Conservation (phyloP, 2,797 vertebrate species). For the Lutjanus campechanus region DNA sequence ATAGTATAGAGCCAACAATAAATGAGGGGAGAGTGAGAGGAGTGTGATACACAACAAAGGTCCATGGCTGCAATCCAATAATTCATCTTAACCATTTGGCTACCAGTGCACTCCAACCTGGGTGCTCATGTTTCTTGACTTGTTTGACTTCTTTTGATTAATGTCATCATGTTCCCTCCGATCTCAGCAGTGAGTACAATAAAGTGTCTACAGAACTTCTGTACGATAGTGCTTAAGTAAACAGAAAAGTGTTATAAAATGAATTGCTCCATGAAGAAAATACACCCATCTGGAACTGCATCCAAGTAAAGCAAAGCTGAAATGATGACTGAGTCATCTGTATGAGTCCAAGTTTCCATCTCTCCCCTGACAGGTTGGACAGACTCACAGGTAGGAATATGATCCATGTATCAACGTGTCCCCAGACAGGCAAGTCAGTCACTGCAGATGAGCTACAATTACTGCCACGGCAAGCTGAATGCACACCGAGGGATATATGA, state of each 20-base stretch:
- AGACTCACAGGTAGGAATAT: slow-evolving; percentile 38
- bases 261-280: not conserved
- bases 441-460: slow-evolving; percentile 67
- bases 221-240: not conserved
- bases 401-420: slow-evolving; percentile 52
- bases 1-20: not conserved
- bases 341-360: slow-evolving; percentile 46
- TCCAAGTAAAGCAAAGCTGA: not conserved
- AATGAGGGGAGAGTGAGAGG: not conserved
- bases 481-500: slow-evolving; percentile 62
- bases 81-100: not conserved
- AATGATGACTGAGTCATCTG: slow-evolving; percentile 14
- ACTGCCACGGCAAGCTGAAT: slow-evolving; percentile 54
- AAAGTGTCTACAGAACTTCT: not conserved
- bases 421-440: slow-evolving; percentile 50
- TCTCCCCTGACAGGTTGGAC: slow-evolving; percentile 31
- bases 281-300: not conserved
- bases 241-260: not conserved
- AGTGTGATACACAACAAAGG: not conserved
- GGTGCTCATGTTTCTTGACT: not conserved
- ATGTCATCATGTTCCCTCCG: not conserved
- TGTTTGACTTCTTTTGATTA: not conserved
- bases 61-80: not conserved
- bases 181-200: not conserved
- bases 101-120: not conserved